Evolutionary conservation across 92 coral and sea anemone genomes (phyloP).

Genomic region (Parazoanthus darwini): DNA sequence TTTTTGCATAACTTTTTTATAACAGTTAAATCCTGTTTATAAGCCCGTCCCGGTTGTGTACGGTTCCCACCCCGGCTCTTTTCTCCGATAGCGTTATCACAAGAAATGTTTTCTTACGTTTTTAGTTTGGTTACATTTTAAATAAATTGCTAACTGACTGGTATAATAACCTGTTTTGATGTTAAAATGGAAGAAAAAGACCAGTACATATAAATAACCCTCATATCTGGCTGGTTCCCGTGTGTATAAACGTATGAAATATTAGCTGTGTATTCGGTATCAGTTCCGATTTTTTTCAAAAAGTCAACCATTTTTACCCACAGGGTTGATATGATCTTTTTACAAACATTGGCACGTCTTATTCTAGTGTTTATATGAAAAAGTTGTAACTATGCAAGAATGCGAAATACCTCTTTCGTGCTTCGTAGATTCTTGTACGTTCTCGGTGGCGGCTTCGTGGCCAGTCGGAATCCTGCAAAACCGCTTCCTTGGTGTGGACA

Average conservation of each 20-base stretch:
- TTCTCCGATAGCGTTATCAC: too few species aligned
- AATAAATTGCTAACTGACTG: too few species aligned
- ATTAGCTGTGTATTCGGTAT: not conserved
- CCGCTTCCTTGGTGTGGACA: not conserved
- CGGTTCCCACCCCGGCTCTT: too few species aligned
- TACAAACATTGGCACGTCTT: too few species aligned
- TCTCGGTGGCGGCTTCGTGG: not conserved
- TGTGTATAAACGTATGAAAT: not conserved
- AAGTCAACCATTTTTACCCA: too few species aligned
- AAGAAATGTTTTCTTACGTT: too few species aligned
- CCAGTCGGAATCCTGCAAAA: not conserved
- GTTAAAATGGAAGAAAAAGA: not conserved
- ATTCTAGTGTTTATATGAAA: too few species aligned
- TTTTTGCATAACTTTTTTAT: not conserved
- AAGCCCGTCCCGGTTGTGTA: not conserved
- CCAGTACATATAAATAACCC: not conserved
- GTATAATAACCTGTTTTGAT: too few species aligned
- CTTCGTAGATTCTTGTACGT: not conserved
- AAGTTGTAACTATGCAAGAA: too few species aligned
- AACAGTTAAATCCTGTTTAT: too few species aligned
- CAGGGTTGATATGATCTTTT: too few species aligned
- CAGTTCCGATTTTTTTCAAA: not conserved
- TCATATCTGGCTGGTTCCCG: not conserved
- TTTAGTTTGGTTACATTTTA: not conserved
- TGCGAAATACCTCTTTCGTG: not conserved